Base-by-base conservation (phyloP, 2,797 vertebrate genomes). In the Rhinella marina region DNA sequence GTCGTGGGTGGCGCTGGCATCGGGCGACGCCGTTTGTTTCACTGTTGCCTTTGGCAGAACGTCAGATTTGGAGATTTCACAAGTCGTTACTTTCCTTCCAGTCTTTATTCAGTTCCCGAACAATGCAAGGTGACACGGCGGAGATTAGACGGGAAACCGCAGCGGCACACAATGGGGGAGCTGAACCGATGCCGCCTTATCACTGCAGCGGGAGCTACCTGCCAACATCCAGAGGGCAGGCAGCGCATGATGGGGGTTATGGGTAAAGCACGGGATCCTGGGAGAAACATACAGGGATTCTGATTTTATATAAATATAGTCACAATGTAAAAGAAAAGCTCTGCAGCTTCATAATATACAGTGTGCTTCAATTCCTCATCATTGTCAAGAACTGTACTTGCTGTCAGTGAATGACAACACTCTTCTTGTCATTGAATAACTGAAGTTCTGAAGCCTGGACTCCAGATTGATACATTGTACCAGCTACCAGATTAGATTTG, bases 1-100 rank as follows among this genome's bases (percentile, higher is more conserved):
- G 29, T 77, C 73, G 88, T 89, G 88, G 82, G 88, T 86, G 88
- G 88, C 81, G 76, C 80, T 86, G 88, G 84, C 84, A 82, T n/a
- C 27, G 61, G 88, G 83, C 25, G 70, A 82, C 32, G 61, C 14
- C 41, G 56, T 86, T 76, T 75, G 79, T 76, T 48, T 27, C 23
- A 68, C n/a, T 88, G 48, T 76, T 59, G 79, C 50, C 57, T 66
- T 86, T 89, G 88, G 88, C 88, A 82, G 79, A 61, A 61, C 62
- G 82, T 89, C 61, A 86, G 64, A 14, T 64, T 81, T 64, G 85
- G 21, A 32, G 57, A 64, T 81, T 88, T 64, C 10, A 57, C 68
- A 81, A 81, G 68, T 59, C 81, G 83, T 84, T 66, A 75, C 79
- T 87, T 79, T 84, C 25, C 77, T 79, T 72, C 62, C 81, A 84